Percentiles rank a stretch among this genome's conserved stretches.
Conservation (phyloP, 1,140 invertebrate genomes). For the Archivesica marissinica region DNA sequence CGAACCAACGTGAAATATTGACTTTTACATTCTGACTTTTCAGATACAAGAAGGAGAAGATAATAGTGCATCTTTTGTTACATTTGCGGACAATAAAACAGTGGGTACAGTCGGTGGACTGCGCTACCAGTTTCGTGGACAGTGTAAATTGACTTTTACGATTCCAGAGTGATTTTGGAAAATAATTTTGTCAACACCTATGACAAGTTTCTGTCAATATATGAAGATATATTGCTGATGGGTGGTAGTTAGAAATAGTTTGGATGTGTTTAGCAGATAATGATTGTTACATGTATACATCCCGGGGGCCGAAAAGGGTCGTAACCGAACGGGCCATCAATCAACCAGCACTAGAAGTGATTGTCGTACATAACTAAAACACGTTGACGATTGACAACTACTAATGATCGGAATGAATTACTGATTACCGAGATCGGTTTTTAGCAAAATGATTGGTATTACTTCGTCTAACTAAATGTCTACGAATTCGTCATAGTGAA, state of each 20-base stretch:
- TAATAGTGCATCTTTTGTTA: no score
- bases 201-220: conserved; percentile 43
- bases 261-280: conserved; percentile 39
- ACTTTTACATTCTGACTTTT: no score
- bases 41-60: no score
- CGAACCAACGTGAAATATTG: no score
- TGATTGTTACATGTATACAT: conserved; percentile 29
- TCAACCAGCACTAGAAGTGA: conserved; percentile 39
- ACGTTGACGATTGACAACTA: conserved; percentile 40
- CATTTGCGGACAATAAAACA: no score
- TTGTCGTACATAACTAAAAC: conserved; percentile 34
- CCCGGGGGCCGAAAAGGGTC: conserved; percentile 22
- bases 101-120: no score
- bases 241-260: conserved; percentile 19
- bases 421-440: conserved; percentile 1
- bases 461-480: no score
- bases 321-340: conserved; percentile 31
- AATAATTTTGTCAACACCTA: conserved; percentile 54
- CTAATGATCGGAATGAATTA: conserved; percentile 9
- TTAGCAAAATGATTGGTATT: no score
- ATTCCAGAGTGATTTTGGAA: conserved; percentile 33
- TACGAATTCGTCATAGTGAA: no score
- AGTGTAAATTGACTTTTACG: conserved; percentile 42
- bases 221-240: conserved; percentile 18
- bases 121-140: not conserved